phyloP scores from a whole-genome alignment of 2,113 vertebrate species.

The Pygoscelis antarcticus region DNA sequence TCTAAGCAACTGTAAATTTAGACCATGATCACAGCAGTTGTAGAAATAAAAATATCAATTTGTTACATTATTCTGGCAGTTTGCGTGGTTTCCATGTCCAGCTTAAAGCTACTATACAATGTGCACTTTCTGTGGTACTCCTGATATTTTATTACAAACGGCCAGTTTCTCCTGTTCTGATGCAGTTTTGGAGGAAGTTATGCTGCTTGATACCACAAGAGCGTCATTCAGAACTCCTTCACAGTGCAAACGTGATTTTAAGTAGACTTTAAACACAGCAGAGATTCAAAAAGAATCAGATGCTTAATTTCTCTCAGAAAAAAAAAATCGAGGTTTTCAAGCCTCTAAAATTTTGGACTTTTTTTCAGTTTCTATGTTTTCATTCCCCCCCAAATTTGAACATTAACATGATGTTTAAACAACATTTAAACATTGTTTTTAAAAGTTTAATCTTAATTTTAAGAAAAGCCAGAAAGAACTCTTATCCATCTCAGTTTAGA shows the following conservation, averaged over 20 bases:
- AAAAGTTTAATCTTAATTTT: neutral
- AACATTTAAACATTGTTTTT: neutral
- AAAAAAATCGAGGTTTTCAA: neutral
- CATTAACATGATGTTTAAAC: neutral
- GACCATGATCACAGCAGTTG: neutral
- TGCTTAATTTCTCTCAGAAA: neutral
- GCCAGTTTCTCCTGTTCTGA: neutral
- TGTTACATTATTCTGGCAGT: neutral
- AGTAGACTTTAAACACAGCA: neutral
- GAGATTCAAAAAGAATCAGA: neutral
- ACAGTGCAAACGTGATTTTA: neutral
- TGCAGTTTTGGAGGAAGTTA: neutral
- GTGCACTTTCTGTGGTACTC: neutral
- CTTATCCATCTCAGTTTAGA: neutral
- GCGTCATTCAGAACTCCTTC: neutral
- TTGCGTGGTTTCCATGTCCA: rapidly evolving
- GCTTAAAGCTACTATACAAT: neutral
- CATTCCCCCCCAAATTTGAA: neutral
- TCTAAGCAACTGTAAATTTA: neutral
- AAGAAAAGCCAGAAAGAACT: neutral
- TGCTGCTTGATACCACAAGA: rapidly evolving
- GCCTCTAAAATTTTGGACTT: neutral
- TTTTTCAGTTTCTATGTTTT: neutral
- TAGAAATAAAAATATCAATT: neutral
- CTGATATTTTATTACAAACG: neutral